Percentiles rank a stretch among this genome's conserved stretches.
These are phyloP conservation scores for Crambe crambe DNA, from an alignment of 37 sponge, comb jelly and placozoan species.

Conservation along the genomic window DNA sequence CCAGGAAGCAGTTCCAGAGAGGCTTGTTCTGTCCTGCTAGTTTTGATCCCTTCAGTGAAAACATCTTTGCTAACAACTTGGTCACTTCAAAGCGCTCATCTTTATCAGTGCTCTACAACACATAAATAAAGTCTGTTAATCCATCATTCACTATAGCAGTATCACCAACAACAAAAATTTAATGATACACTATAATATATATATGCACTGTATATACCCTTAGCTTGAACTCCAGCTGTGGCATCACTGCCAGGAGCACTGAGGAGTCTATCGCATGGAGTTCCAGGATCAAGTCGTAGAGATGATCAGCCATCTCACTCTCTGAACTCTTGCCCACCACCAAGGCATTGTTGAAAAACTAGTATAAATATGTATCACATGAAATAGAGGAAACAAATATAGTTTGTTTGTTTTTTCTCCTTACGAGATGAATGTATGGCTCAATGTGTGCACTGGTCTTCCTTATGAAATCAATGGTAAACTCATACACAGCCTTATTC, in stretches of 20 bases:
- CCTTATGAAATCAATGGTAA: slow-evolving; percentile 72
- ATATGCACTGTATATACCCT: slow-evolving; percentile 32
- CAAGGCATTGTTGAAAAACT: slow-evolving; percentile 80
- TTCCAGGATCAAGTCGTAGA: slow-evolving; percentile 82
- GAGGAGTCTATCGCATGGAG: slow-evolving; percentile 75
- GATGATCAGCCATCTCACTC: slow-evolving; percentile 69
- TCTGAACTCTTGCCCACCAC: slow-evolving; percentile 75
- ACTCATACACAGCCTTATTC: slow-evolving; percentile 44
- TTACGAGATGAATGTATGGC: slow-evolving; percentile 79
- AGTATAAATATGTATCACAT: too few species aligned
- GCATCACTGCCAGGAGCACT: slow-evolving; percentile 81
- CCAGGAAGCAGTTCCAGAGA: slow-evolving; percentile 81
- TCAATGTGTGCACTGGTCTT: slow-evolving; percentile 73
- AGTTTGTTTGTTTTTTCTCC: too few species aligned
- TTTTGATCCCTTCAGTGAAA: slow-evolving; percentile 64
- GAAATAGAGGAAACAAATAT: too few species aligned
- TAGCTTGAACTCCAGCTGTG: slow-evolving; percentile 90
- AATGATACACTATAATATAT: not conserved
- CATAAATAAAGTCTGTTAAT: too few species aligned
- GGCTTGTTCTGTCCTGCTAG: slow-evolving; percentile 67
- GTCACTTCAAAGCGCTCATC: slow-evolving; percentile 75
- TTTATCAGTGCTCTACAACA: slow-evolving; percentile 61
- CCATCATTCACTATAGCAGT: too few species aligned
- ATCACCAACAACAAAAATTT: not conserved
- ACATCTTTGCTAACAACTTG: slow-evolving; percentile 80